These are phyloP conservation scores for Brachyopa scutellaris DNA, from an alignment of 2,888 invertebrate genomes.

Conservation along the genomic window DNA sequence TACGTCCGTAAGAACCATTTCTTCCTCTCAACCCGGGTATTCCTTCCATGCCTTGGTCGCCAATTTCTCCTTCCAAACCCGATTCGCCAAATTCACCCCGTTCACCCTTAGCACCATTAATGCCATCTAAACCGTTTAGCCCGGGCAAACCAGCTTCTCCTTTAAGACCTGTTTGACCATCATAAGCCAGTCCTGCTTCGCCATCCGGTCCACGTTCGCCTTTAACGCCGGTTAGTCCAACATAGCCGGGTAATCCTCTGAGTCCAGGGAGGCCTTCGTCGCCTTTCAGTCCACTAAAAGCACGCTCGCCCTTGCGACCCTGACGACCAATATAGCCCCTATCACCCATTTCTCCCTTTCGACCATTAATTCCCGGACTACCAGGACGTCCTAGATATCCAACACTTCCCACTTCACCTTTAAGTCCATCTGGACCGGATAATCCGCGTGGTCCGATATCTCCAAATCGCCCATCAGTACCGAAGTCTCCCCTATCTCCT, in stretches of 20 bases:
- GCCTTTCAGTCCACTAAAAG: slow-evolving; percentile 85
- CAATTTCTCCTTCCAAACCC: slow-evolving; percentile 83
- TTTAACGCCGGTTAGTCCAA: slow-evolving; percentile 79
- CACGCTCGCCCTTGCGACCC: slow-evolving; percentile 84
- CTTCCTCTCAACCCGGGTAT: slow-evolving; percentile 76
- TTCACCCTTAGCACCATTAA: slow-evolving; percentile 82
- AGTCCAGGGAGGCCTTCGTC: slow-evolving; percentile 83
- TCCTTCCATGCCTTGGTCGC: slow-evolving; percentile 83
- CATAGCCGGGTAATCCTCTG: slow-evolving; percentile 81
- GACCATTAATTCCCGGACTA: slow-evolving; percentile 75
- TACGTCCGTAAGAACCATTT: slow-evolving; percentile 82
- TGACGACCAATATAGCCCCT: slow-evolving; percentile 75
- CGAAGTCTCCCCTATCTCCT: slow-evolving; percentile 84
- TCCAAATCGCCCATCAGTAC: slow-evolving; percentile 82
- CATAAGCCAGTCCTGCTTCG: slow-evolving; percentile 82
- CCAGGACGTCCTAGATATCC: slow-evolving; percentile 78
- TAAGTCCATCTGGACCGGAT: slow-evolving; percentile 77
- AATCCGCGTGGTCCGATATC: slow-evolving; percentile 81
- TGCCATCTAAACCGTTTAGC: slow-evolving; percentile 82
- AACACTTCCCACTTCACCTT: slow-evolving; percentile 78
- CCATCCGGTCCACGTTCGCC: slow-evolving; percentile 85
- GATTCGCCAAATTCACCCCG: slow-evolving; percentile 82
- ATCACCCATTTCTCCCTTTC: slow-evolving; percentile 78
- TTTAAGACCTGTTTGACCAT: slow-evolving; percentile 83
- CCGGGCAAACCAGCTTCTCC: slow-evolving; percentile 86